These are phyloP conservation scores for Nymphalis urticae DNA, from an alignment of 2,888 invertebrate species.

Conservation along the genomic window DNA sequence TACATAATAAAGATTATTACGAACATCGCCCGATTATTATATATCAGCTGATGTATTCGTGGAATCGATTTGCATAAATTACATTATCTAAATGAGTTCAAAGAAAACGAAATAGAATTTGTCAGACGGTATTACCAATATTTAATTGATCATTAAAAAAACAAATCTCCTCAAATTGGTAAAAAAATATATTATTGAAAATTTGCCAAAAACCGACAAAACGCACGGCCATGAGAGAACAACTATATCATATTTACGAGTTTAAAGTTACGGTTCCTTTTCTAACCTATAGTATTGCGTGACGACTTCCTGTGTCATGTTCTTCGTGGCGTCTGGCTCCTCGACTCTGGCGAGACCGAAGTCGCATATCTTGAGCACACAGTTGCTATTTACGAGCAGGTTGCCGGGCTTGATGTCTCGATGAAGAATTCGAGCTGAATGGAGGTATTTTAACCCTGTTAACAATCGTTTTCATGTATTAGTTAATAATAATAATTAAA, in stretches of 20 bases:
- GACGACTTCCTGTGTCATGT: constrained; percentile 99
- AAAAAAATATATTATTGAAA: neutral
- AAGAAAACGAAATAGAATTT: neutral
- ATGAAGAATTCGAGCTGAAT: constrained; percentile 98
- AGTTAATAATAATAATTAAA: neutral
- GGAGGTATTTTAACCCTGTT: constrained; percentile 97
- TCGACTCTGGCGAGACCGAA: constrained; percentile 99
- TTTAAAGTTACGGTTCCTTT: neutral
- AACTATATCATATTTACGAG: neutral
- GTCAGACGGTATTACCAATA: neutral
- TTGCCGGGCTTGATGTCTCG: constrained; percentile 99
- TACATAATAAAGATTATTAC: neutral
- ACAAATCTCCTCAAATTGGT: neutral
- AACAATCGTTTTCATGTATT: constrained; percentile 18
- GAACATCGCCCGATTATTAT: neutral
- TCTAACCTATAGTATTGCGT: constrained; percentile 95
- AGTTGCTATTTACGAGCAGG: constrained; percentile 99
- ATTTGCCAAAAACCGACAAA: neutral
- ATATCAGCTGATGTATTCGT: neutral
- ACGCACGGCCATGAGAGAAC: neutral
- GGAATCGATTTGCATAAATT: constrained; percentile 2
- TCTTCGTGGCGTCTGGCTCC: constrained; percentile 94
- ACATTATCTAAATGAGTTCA: neutral
- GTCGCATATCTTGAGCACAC: constrained; percentile 99
- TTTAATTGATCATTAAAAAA: constrained; percentile 1